Percentiles rank a stretch among this genome's conserved stretches.
These are phyloP conservation scores for Scolopax mira DNA, from an alignment of 2,113 vertebrate genomes.

Conservation along the genomic window DNA sequence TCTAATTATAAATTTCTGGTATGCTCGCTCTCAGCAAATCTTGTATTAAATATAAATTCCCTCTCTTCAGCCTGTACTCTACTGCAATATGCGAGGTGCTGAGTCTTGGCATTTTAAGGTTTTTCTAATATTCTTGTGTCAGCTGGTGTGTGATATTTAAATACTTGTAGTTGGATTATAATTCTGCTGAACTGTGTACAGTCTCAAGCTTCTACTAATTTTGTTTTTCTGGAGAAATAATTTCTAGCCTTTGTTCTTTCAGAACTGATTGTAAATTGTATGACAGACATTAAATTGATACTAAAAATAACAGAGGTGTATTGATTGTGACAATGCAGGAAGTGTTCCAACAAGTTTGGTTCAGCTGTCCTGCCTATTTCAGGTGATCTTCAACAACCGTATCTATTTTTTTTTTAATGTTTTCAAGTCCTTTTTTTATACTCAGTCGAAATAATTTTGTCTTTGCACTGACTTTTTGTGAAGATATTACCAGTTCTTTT, in stretches of 20 bases:
- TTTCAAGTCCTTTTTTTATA: neutral
- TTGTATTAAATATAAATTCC: conserved; percentile 61
- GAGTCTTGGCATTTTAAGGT: conserved; percentile 60
- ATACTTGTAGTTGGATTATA: conserved; percentile 48
- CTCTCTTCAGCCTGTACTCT: conserved; percentile 24
- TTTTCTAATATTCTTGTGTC: conserved; percentile 40
- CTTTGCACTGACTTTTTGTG: neutral
- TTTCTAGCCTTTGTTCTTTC: neutral
- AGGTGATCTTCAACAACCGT: neutral
- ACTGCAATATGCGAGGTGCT: conserved; percentile 44
- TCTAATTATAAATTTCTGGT: conserved; percentile 60
- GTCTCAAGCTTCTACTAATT: neutral
- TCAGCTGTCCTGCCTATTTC: neutral
- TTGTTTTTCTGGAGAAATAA: conserved; percentile 4
- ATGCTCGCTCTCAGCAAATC: conserved; percentile 48
- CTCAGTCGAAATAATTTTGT: neutral
- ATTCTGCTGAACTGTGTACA: conserved; percentile 29
- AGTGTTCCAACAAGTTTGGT: neutral
- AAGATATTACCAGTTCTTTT: neutral
- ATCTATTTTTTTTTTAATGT: neutral
- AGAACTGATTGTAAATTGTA: neutral
- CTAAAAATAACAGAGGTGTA: neutral
- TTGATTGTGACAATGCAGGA: neutral
- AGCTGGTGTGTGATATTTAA: conserved; percentile 56
- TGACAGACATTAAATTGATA: neutral